These are phyloP conservation scores for Rhodeus uyekii DNA, from an alignment of 2,797 vertebrate species.

Conservation along the genomic window DNA sequence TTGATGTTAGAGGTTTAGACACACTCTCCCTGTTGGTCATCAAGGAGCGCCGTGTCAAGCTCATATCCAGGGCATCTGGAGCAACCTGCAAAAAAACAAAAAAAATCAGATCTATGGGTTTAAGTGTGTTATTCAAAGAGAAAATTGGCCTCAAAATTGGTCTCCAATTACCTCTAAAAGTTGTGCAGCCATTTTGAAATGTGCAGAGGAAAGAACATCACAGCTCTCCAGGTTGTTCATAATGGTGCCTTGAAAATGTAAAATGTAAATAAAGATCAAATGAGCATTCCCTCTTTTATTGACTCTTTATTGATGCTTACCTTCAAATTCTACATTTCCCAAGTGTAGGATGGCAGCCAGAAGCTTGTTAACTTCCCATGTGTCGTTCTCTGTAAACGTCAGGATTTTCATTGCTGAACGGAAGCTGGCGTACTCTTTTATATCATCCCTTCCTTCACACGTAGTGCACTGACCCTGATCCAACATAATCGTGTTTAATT, in stretches of 20 bases:
- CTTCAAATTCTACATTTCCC: constrained; percentile 88
- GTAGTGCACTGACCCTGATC: constrained; percentile 88
- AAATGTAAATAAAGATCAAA: constrained; percentile 40
- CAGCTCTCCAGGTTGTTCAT: constrained; percentile 88
- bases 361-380: constrained; percentile 90
- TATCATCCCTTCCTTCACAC: constrained; percentile 85
- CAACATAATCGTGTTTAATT: constrained; percentile 5
- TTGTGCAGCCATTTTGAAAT: constrained; percentile 80
- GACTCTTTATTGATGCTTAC: constrained; percentile 66
- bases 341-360: constrained; percentile 92
- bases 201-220: constrained; percentile 74
- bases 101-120: background rate
- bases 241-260: constrained; percentile 77
- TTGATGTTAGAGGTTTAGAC: constrained; percentile 80
- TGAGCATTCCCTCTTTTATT: background rate
- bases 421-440: constrained; percentile 87
- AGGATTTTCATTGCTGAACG: constrained; percentile 95
- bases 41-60: constrained; percentile 86
- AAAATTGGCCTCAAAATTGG: background rate
- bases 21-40: constrained; percentile 86
- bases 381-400: constrained; percentile 88
- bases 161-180: constrained; percentile 84
- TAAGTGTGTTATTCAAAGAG: background rate
- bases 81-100: constrained; percentile 78
- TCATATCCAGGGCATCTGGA: constrained; percentile 74